A percentile compares a stretch with the other conserved stretches of the same genome.
phyloP scores from a whole-genome alignment of 2,113 vertebrate genomes.

The Daboia siamensis region DNA sequence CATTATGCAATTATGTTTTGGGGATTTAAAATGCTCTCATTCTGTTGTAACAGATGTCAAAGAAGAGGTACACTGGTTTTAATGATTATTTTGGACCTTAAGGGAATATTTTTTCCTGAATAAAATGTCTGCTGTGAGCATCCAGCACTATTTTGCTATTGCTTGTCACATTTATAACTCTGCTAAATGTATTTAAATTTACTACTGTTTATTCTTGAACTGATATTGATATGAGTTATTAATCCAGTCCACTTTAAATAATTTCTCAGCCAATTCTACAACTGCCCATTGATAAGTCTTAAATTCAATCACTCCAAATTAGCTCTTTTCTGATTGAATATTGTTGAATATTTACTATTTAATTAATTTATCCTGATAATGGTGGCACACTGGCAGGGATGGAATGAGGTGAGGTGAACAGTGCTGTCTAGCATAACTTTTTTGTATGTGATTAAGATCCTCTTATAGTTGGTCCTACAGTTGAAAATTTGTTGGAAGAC shows the following conservation, averaged over 20 bases:
- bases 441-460: neutral
- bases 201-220: conserved; percentile 44
- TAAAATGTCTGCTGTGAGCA: conserved; percentile 50
- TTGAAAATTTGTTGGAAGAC: neutral
- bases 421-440: neutral
- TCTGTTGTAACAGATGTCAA: conserved; percentile 76
- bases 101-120: conserved; percentile 49
- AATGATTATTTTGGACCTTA: conserved; percentile 65
- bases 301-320: neutral
- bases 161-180: conserved; percentile 46
- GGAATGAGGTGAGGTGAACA: neutral
- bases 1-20: conserved; percentile 59
- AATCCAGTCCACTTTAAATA: conserved; percentile 16
- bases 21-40: conserved; percentile 70
- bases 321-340: neutral
- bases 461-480: neutral
- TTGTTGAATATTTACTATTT: neutral
- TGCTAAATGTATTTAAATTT: conserved; percentile 55
- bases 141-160: conserved; percentile 39
- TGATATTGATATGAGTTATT: conserved; percentile 37
- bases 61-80: conserved; percentile 76
- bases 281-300: neutral
- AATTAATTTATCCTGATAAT: neutral
- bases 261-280: neutral
- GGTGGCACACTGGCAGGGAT: too few relatives aligned